Conservation (phyloP, 2,888 invertebrate species). For the Reticulitermes lucifugus region DNA sequence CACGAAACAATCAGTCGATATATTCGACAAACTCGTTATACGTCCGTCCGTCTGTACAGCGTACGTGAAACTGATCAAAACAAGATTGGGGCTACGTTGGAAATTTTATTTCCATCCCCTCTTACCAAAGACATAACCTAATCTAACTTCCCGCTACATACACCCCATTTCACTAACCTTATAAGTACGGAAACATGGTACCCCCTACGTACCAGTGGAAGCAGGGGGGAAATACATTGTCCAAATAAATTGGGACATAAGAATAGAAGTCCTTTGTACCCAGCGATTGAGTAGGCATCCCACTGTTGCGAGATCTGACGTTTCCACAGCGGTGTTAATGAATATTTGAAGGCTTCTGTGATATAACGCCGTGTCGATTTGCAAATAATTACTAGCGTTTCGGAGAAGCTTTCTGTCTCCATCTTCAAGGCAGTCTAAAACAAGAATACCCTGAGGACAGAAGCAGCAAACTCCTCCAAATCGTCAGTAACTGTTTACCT, state of each 20-base stretch:
- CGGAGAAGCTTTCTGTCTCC: too few relatives aligned
- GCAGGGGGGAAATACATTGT: not conserved
- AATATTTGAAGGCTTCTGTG: too few relatives aligned
- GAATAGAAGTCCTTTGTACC: not conserved
- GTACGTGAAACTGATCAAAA: constrained; percentile 11
- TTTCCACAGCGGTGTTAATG: too few relatives aligned
- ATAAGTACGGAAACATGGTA: not conserved
- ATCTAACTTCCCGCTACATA: not conserved
- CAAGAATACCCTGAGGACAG: too few relatives aligned
- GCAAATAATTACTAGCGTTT: too few relatives aligned
- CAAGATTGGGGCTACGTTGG: constrained; percentile 22
- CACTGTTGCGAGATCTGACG: too few relatives aligned
- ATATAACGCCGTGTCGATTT: too few relatives aligned
- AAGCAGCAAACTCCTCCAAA: too few relatives aligned
- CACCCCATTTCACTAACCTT: not conserved
- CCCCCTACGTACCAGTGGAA: not conserved
- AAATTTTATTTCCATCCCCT: constrained; percentile 15
- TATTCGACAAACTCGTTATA: not conserved
- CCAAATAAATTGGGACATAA: not conserved
- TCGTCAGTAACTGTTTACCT: too few relatives aligned
- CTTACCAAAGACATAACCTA: constrained; percentile 14
- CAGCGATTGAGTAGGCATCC: too few relatives aligned
- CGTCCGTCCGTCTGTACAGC: not conserved
- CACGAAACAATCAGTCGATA: not conserved
- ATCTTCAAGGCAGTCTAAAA: too few relatives aligned